phyloP scores from a whole-genome alignment of 2,888 invertebrate species.

The Volucella inanis region DNA sequence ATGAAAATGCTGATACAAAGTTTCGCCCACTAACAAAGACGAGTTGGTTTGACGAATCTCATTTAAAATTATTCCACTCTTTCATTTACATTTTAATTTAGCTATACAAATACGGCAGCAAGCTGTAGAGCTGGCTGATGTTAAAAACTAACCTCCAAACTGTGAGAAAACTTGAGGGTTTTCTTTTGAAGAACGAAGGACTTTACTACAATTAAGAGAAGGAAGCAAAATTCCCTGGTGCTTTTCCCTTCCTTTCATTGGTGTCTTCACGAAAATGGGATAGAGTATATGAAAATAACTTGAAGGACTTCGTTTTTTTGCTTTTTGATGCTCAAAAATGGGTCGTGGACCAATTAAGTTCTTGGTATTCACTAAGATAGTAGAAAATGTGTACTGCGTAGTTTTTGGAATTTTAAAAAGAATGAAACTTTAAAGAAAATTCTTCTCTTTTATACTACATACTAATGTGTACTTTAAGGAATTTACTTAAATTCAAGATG shows the following conservation, averaged over 20 bases:
- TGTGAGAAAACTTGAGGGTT: not conserved
- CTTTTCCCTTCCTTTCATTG: not conserved
- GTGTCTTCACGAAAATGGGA: not conserved
- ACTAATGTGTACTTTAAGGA: too few relatives aligned
- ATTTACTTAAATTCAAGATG: too few relatives aligned
- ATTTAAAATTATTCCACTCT: constrained; percentile 41
- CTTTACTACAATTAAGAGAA: constrained; percentile 5
- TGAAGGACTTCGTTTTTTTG: constrained; percentile 25
- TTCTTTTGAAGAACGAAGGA: constrained; percentile 1
- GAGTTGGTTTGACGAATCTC: not conserved
- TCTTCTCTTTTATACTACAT: too few relatives aligned
- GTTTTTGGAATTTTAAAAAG: too few relatives aligned
- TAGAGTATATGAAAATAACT: constrained; percentile 17
- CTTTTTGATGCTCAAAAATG: constrained; percentile 21
- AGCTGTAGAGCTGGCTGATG: constrained; percentile 5
- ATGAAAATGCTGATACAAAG: not conserved
- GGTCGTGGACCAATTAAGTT: constrained; percentile 49
- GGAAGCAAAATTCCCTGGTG: constrained; percentile 5
- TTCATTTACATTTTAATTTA: constrained; percentile 57
- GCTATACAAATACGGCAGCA: constrained; percentile 15
- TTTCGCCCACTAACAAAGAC: not conserved
- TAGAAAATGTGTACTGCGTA: constrained; percentile 1
- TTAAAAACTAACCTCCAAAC: constrained; percentile 33
- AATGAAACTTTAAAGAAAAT: too few relatives aligned
- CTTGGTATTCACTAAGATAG: constrained; percentile 19